A percentile compares a stretch with the other conserved stretches of the same genome.
Evolutionary conservation across 2,113 vertebrate genomes (phyloP).

Genomic region (Pristiophorus japonicus): DNA sequence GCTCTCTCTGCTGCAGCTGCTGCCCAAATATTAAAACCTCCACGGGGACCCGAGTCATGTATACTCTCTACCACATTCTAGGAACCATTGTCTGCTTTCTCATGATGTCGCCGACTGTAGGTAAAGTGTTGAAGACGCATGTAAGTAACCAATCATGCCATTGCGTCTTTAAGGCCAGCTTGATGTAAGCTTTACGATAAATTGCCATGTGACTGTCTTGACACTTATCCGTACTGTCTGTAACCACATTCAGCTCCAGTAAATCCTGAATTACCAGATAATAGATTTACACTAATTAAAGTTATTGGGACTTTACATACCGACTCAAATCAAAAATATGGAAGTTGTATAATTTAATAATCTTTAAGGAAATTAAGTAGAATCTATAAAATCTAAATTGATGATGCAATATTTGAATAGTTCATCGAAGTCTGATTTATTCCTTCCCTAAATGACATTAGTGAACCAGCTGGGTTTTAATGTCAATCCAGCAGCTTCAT

Average conservation of each 20-base stretch:
- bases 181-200: background rate
- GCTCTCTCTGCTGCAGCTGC: conserved; percentile 82
- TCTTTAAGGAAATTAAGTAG: background rate
- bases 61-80: conserved; percentile 84
- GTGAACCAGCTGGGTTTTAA: background rate
- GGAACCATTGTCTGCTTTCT: conserved; percentile 76
- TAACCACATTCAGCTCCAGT: background rate
- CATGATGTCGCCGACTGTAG: conserved; percentile 90
- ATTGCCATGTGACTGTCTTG: background rate
- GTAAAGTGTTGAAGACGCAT: conserved; percentile 53
- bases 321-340: background rate
- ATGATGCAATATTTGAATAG: background rate
- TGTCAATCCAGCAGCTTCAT: no score
- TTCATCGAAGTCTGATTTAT: background rate
- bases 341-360: background rate
- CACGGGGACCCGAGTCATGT: conserved; percentile 88
- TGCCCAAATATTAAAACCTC: conserved; percentile 94
- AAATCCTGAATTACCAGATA: background rate
- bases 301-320: background rate
- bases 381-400: background rate
- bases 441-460: background rate
- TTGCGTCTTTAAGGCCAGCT: background rate
- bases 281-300: background rate
- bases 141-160: conserved; percentile 61
- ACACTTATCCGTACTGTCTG: background rate